Evolutionary conservation across 2,113 vertebrate genomes (phyloP).

Genomic region (Cyprinus carpio): DNA sequence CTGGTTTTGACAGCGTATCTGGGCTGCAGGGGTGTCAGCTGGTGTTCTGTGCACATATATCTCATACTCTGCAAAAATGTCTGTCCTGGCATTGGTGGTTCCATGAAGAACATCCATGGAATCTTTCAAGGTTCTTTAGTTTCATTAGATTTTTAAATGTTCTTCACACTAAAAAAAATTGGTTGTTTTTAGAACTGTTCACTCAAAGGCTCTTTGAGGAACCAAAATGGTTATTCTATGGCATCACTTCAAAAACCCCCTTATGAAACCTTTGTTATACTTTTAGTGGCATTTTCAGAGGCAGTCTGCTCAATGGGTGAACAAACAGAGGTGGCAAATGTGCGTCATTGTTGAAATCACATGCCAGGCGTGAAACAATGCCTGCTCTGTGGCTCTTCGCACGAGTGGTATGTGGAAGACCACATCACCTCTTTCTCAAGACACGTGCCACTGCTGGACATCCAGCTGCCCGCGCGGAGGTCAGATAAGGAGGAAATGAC

Average conservation of each 20-base stretch:
- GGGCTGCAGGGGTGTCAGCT: background rate
- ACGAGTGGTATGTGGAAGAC: conserved; percentile 43
- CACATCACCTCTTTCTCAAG: conserved; percentile 40
- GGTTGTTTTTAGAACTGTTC: too few relatives aligned
- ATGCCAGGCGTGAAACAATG: conserved; percentile 65
- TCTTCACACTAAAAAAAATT: background rate
- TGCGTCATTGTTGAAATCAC: conserved; percentile 60
- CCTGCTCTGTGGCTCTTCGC: conserved; percentile 51
- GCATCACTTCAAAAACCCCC: background rate
- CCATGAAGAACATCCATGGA: too few relatives aligned
- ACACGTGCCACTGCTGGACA: background rate
- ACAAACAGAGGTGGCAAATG: conserved; percentile 43
- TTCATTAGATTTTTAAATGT: background rate
- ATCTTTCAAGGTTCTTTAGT: too few relatives aligned
- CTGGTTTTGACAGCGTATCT: background rate
- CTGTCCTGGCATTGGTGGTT: too few relatives aligned
- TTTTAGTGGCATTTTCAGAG: background rate
- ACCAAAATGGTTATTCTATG: background rate
- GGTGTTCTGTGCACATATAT: background rate
- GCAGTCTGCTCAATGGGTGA: conserved; percentile 49
- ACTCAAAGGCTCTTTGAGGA: too few relatives aligned
- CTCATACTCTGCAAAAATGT: background rate
- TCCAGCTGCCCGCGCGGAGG: background rate
- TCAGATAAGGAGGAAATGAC: conserved; percentile 25
- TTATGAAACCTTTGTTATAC: too few relatives aligned